phyloP scores from a whole-genome alignment of 2,888 invertebrate genomes.

The Tenthredo amoena region DNA sequence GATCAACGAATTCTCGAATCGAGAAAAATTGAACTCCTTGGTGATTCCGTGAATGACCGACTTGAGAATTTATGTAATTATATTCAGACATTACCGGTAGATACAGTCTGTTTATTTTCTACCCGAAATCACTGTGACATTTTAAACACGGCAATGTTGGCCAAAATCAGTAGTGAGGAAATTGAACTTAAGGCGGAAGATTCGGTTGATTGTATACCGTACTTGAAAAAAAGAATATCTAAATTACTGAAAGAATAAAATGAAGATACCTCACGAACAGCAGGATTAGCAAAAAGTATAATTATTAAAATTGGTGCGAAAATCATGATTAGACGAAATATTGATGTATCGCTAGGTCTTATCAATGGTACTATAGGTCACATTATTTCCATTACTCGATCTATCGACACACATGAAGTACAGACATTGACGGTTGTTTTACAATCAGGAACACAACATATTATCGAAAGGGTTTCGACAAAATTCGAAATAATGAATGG shows the following conservation, averaged over 20 bases:
- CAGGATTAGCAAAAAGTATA: conserved; percentile 60
- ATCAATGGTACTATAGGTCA: conserved; percentile 64
- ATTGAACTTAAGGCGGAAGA: conserved; percentile 62
- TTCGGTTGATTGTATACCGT: conserved; percentile 52
- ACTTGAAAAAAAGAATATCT: too few species aligned
- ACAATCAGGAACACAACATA: conserved; percentile 55
- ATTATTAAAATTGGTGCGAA: conserved; percentile 60
- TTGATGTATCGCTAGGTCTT: conserved; percentile 63
- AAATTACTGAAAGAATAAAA: conserved; percentile 55
- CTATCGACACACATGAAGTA: conserved; percentile 53
- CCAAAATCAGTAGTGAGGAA: conserved; percentile 59
- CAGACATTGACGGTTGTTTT: conserved; percentile 58
- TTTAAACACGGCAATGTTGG: conserved; percentile 65
- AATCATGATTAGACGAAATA: conserved; percentile 60
- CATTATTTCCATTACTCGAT: conserved; percentile 56
- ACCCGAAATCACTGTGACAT: conserved; percentile 58
- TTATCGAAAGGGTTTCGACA: too few species aligned
- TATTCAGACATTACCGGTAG: conserved; percentile 60
- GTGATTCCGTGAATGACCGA: conserved; percentile 49
- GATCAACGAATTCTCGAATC: conserved; percentile 51
- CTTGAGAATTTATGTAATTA: conserved; percentile 60
- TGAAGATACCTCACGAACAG: conserved; percentile 58
- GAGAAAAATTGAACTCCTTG: conserved; percentile 51
- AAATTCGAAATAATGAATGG: too few species aligned
- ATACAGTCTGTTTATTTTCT: conserved; percentile 67